Base-by-base conservation (phyloP, 2,888 invertebrate species). In the Agapostemon virescens region DNA sequence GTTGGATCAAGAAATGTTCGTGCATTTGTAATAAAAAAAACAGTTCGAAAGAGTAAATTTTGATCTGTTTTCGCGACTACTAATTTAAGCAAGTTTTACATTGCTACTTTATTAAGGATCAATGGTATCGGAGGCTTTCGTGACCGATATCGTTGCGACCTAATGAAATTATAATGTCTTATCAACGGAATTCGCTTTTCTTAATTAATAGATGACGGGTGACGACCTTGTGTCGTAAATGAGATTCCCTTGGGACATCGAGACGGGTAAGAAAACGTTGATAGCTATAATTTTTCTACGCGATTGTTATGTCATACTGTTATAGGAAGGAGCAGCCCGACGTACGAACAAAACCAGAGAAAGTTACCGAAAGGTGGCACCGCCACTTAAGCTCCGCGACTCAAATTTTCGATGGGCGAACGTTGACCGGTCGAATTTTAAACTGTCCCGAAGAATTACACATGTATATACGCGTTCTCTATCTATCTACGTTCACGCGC, bases 221-320 rank as follows among this genome's bases (percentile, higher is more conserved):
- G 17, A 3, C 17, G 17, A 58, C 20, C 9, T 58, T 2, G 15
- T 30, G 30, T 20, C 20, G 30, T 30, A 30, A n/a, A 58, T 9
- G 58, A 58, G 58, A 58, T 20, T 20, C 30, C 17, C 20, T 30
- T 58, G 30, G 30, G 9, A 26, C 20, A 30, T 58, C 58, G 58
- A 17, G 7, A 30, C 58, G 30, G 3, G 58, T 30, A 58, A 58
- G 9, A 30, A 30, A 58, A 58, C 58, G 30, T 58, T 58, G 30
- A 58, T 30, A 6, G 20, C 20, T 23, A 38, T 26, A 23, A 85
- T 86, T 86, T 73, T 70, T 68, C 33, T 49, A 30, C 17, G 17
- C 15, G 58, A 26, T 20, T 26, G 17, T 58, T 30, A 30, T 1
- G 9, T 17, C 30, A 7, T 30, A 3, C 58, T 17, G 17, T 17